Percentiles rank a stretch among this genome's conserved stretches.
These are phyloP conservation scores for Agrotis puta DNA, from an alignment of 2,888 invertebrate species.

Conservation along the genomic window DNA sequence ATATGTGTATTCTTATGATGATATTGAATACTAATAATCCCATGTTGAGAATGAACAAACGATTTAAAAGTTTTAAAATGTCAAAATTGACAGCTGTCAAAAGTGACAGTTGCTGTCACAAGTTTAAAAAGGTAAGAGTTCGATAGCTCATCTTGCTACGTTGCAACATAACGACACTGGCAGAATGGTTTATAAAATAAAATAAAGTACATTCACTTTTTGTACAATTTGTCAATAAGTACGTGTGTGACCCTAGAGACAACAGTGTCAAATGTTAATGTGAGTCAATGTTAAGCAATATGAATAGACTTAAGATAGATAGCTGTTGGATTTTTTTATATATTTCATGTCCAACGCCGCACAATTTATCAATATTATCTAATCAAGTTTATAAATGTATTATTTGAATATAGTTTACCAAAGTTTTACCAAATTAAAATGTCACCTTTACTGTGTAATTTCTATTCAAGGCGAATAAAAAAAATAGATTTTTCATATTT, in stretches of 20 bases:
- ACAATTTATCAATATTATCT: slow-evolving; percentile 19
- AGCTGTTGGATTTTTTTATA: slow-evolving; percentile 35
- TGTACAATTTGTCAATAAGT: slow-evolving; percentile 23
- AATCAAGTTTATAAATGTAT: too few relatives aligned
- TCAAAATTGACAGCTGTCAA: slow-evolving; percentile 35
- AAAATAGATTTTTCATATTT: not conserved
- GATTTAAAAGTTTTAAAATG: slow-evolving; percentile 1
- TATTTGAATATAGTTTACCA: not conserved
- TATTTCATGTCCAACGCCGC: slow-evolving; percentile 26
- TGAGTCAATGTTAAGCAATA: slow-evolving; percentile 83
- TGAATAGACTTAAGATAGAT: slow-evolving; percentile 47
- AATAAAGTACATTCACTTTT: not conserved
- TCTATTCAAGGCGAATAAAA: not conserved
- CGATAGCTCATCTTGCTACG: too few relatives aligned
- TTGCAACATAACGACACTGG: too few relatives aligned
- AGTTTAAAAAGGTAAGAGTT: not conserved
- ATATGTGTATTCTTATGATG: slow-evolving; percentile 2
- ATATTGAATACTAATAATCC: slow-evolving; percentile 6
- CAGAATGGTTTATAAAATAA: too few relatives aligned
- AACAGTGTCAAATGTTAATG: slow-evolving; percentile 74
- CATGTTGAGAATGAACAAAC: not conserved
- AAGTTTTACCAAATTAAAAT: too few relatives aligned
- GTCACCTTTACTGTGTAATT: not conserved
- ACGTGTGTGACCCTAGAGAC: slow-evolving; percentile 31
- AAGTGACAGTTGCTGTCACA: slow-evolving; percentile 8